Base-by-base conservation (phyloP, 2,888 invertebrate genomes). In the Erannis defoliaria region DNA sequence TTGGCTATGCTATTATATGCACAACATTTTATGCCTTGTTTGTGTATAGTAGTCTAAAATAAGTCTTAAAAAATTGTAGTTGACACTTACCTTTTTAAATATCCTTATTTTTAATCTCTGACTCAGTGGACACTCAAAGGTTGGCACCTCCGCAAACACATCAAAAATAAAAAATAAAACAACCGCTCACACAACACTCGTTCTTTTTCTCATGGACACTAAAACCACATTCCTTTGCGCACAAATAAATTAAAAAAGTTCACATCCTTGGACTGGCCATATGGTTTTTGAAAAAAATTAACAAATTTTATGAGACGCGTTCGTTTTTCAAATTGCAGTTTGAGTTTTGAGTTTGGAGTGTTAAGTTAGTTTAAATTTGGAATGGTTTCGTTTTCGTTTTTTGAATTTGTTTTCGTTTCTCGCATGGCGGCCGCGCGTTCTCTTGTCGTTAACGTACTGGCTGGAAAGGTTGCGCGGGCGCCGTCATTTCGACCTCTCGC, bases 391-490 rank as follows among this genome's bases (percentile, higher is more conserved):
- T 82, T 82, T 82, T 89, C 86, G 85, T 81, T 85, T 75, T 82
- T 79, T 80, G 71, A 72, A 72, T 72, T 77, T 74, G 78, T 90
- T 88, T 89, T 90, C 88, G 78, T 76, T 73, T 71, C 77, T 82
- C 80, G 85, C 91, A 91, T 91, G 78, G 90, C 91, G 90, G 83
- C 90, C 89, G 88, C 89, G 86, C 90, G 89, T 74, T 82, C 81
- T 76, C 71, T 66, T 72, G 76, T 86, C 86, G 84, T 73, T 70
- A 65, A 69, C 64, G 68, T 71, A 80, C 82, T 80, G 80, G 68
- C 73, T 70, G 80, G 80, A 72, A 73, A 70, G 73, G 71, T 67
- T 76, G 84, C 84, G 81, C 79, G 53, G 53, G 76, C 81, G 84
- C 80, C 66, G 61, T 33, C 45, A 43, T 50, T 33, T 12, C 55